Percentiles rank a stretch among this genome's conserved stretches.
phyloP scores from a whole-genome alignment of 2,113 vertebrate species.

The Gobius niger region DNA sequence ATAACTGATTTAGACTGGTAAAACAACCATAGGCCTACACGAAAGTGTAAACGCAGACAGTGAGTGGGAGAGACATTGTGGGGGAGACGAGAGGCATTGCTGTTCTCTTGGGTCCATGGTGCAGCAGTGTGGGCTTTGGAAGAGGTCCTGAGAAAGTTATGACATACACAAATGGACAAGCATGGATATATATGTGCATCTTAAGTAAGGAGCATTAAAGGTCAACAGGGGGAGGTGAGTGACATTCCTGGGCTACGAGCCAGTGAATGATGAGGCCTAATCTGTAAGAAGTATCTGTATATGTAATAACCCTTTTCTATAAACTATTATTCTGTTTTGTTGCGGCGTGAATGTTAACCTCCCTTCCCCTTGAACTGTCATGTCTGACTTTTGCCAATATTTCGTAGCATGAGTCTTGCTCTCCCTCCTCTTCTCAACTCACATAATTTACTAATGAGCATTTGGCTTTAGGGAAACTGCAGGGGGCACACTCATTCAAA shows the following conservation, averaged over 20 bases:
- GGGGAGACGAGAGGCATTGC: constrained; percentile 45
- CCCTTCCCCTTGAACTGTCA: constrained; percentile 11
- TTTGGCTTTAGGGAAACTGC: constrained; percentile 54
- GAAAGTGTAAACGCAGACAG: constrained; percentile 57
- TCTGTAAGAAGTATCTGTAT: constrained; percentile 40
- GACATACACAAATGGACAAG: constrained; percentile 66
- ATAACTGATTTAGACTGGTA: constrained; percentile 42
- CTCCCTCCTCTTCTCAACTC: constrained; percentile 34
- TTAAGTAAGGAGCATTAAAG: constrained; percentile 53
- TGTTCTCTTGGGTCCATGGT: constrained; percentile 60
- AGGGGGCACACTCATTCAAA: constrained; percentile 69
- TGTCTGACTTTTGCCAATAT: constrained; percentile 17
- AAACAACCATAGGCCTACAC: constrained; percentile 14
- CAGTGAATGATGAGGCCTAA: constrained; percentile 53
- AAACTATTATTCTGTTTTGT: constrained; percentile 41
- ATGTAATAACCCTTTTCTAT: constrained; percentile 51
- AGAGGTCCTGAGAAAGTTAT: constrained; percentile 75
- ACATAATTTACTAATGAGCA: constrained; percentile 69
- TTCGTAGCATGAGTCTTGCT: constrained; percentile 25
- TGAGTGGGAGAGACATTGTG: constrained; percentile 61
- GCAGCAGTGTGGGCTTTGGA: constrained; percentile 46
- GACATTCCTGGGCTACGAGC: constrained; percentile 51
- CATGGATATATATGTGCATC: constrained; percentile 54
- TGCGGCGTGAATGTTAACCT: constrained; percentile 3
- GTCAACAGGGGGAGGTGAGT: constrained; percentile 57